phyloP scores from a whole-genome alignment of 2,888 invertebrate species.

The Globia sparganii region DNA sequence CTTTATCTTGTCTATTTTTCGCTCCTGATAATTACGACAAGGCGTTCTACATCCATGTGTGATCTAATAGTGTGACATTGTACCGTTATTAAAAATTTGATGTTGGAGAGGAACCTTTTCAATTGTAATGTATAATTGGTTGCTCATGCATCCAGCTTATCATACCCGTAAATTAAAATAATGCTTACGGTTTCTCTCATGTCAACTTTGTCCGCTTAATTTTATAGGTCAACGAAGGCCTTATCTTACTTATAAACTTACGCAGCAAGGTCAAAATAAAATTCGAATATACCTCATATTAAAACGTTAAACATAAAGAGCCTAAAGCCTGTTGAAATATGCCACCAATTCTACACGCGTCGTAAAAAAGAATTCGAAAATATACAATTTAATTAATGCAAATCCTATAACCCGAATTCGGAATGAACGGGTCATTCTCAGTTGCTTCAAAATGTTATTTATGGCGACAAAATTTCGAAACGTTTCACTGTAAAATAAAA shows the following conservation, averaged over 20 bases:
- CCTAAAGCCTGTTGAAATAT: constrained; percentile 29
- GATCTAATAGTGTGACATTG: too few relatives aligned
- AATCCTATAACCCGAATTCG: constrained; percentile 50
- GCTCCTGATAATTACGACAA: too few relatives aligned
- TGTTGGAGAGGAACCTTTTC: not conserved
- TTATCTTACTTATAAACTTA: not conserved
- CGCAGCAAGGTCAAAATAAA: constrained; percentile 27
- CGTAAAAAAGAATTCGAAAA: constrained; percentile 33
- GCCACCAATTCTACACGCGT: constrained; percentile 29
- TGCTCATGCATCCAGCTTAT: not conserved
- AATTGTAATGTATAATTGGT: not conserved
- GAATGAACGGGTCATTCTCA: constrained; percentile 38
- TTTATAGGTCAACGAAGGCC: not conserved
- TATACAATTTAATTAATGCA: constrained; percentile 53
- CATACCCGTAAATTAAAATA: not conserved
- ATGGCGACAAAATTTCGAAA: not conserved
- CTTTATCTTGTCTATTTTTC: too few relatives aligned
- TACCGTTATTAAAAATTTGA: not conserved
- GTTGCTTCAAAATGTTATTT: constrained; percentile 5
- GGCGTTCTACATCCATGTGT: too few relatives aligned
- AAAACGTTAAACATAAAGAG: constrained; percentile 12
- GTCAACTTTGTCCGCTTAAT: not conserved
- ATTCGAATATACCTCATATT: not conserved
- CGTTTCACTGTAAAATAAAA: not conserved
- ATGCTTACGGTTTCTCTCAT: not conserved